A percentile compares a stretch with the other conserved stretches of the same genome.
Evolutionary conservation across 2,797 vertebrate genomes (phyloP).

Genomic region (Sarcoramphus papa): DNA sequence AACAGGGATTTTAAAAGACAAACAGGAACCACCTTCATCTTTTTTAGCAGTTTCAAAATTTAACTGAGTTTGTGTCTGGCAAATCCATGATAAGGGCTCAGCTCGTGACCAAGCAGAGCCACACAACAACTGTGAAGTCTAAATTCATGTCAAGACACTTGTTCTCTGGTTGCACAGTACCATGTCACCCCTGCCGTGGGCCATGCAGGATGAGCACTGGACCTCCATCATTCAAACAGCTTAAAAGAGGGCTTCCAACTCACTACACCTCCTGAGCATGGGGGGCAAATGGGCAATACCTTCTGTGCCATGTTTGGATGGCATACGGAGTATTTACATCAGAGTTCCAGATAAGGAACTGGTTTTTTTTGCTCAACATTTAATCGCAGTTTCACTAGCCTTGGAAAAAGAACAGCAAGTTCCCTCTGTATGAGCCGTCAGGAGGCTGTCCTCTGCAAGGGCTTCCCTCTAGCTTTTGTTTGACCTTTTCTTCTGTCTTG

Average conservation of each 20-base stretch:
- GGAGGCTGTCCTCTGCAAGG: neutral
- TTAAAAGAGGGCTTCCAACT: neutral
- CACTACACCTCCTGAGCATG: rapidly evolving
- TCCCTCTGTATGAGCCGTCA: neutral
- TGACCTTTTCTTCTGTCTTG: neutral
- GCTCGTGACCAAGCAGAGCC: neutral
- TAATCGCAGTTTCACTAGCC: neutral
- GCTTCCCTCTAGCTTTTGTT: neutral
- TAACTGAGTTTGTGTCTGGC: neutral
- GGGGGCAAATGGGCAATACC: neutral
- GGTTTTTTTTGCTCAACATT: neutral
- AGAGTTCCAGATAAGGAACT: neutral
- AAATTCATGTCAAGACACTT: neutral
- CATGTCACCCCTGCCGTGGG: neutral
- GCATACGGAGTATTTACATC: neutral
- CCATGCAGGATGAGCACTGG: neutral
- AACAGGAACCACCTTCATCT: neutral
- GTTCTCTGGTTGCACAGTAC: neutral
- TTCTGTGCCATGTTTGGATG: neutral
- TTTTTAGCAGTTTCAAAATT: neutral
- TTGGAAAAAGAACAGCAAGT: neutral
- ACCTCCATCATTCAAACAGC: neutral
- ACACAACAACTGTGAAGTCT: neutral
- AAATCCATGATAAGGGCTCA: neutral
- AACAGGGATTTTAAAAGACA: neutral